Percentiles rank a stretch among this genome's conserved stretches.
These are phyloP conservation scores for Eupelmus urozonus DNA, from an alignment of 2,888 invertebrate species.

Conservation along the genomic window DNA sequence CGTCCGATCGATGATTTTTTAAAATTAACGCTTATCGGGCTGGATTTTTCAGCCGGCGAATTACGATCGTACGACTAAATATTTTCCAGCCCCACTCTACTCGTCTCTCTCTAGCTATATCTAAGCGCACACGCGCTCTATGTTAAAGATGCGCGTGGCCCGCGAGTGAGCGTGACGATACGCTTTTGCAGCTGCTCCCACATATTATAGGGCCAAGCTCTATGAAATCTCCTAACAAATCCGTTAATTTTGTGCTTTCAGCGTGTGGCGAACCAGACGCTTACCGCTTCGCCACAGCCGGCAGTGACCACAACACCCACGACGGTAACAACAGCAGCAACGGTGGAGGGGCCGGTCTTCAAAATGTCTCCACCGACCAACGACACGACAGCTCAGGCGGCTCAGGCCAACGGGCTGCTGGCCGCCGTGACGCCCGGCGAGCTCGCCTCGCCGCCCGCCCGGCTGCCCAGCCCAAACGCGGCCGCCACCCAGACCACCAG, in stretches of 20 bases:
- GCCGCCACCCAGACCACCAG: conserved; percentile 70
- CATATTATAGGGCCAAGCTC: too few relatives aligned
- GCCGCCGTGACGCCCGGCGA: conserved; percentile 76
- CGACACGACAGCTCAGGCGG: conserved; percentile 78
- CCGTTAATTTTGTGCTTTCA: conserved; percentile 67
- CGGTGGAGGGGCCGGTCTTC: conserved; percentile 76
- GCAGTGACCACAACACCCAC: conserved; percentile 65
- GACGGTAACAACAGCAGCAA: conserved; percentile 51
- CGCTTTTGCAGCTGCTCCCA: too few relatives aligned
- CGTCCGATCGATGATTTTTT: too few relatives aligned
- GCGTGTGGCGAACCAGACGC: conserved; percentile 77
- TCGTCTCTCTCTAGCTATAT: too few relatives aligned
- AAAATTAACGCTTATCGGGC: too few relatives aligned
- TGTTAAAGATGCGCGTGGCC: too few relatives aligned
- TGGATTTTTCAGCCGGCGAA: too few relatives aligned
- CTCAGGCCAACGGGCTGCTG: background rate
- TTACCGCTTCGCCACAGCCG: conserved; percentile 76
- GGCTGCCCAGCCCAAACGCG: conserved; percentile 75
- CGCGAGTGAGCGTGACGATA: too few relatives aligned
- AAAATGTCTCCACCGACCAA: conserved; percentile 79
- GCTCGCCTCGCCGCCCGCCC: conserved; percentile 78
- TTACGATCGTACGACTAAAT: too few relatives aligned
- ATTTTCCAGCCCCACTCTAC: too few relatives aligned
- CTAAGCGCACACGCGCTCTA: too few relatives aligned
- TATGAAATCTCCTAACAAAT: too few relatives aligned